Percentiles rank a stretch among this genome's conserved stretches.
phyloP scores from a whole-genome alignment of 2,113 vertebrate genomes.

The Bos javanicus region DNA sequence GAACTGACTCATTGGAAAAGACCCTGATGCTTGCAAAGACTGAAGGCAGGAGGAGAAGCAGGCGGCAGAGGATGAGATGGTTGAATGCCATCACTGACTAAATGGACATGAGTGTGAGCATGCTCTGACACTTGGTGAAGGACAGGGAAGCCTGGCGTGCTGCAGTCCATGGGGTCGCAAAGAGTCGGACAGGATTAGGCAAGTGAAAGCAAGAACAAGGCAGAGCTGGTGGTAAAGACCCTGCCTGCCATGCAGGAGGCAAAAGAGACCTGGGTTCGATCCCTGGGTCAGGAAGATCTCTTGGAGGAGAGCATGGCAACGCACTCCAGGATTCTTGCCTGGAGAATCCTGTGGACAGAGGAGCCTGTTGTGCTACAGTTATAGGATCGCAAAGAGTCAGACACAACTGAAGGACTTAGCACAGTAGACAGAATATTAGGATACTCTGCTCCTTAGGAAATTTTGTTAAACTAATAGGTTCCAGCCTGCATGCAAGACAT shows the following conservation, averaged over 20 bases:
- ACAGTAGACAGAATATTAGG: not conserved
- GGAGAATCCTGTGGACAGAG: not conserved
- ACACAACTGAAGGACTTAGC: not conserved
- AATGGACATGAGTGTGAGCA: not conserved
- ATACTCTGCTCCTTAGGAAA: not conserved
- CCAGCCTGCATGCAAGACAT: not conserved
- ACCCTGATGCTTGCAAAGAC: not conserved
- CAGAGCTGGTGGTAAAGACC: not conserved
- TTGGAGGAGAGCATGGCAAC: not conserved
- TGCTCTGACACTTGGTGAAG: not conserved
- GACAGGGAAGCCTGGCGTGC: not conserved
- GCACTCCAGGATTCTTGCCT: not conserved
- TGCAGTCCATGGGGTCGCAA: not conserved
- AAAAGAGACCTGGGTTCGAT: accelerated
- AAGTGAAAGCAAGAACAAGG: not conserved
- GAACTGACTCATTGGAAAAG: not conserved
- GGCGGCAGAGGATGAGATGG: not conserved
- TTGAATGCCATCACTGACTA: not conserved
- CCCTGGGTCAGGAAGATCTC: not conserved
- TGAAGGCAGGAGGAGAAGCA: not conserved
- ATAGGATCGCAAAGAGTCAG: not conserved
- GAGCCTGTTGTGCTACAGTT: not conserved
- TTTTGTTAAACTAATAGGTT: not conserved
- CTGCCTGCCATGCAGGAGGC: not conserved
- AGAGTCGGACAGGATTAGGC: not conserved